Evolutionary conservation across 2,888 invertebrate species (phyloP), one percentile per base, ranked within the genome.

Genomic region (Eubasilissa splendida): DNA sequence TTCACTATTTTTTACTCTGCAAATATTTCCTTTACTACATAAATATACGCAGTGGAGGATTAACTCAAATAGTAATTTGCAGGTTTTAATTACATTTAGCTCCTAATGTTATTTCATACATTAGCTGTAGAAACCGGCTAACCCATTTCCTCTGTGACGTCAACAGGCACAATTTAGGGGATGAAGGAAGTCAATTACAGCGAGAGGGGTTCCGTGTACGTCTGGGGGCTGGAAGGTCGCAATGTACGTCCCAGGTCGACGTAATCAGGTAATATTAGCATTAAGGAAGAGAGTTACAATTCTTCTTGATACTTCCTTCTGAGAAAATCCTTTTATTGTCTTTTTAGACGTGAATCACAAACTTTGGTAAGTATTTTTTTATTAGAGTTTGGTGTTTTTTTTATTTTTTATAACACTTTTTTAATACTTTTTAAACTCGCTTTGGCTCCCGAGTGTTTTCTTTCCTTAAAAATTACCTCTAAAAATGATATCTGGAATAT

Each of bases 61-160:
- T 42, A 42, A 42, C 4, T 42, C 42, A 42, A 42, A 42, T 71
- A 22, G 53, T 22, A 71, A 71, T 71, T 54, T 71, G 71, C 71
- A 71, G 71, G n/a, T 68, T 71, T 68, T 71, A 71, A 71, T 71
- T 71, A 71, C 54, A 71, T 71, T 71, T 9, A 58, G 12, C 71
- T 71, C 54, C 54, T 54, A 71, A 53, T 54, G 54, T 54, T 71
- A 42, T 50, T 68, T 50, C 68, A 68, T 52, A 50, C 68, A 68
- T 68, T 71, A 71, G 71, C 54, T 54, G 42, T 63, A n/a, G 68
- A 68, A 50, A 42, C 68, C 52, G 68, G 68, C 42, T 68, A 68
- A 68, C 68, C 68, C 66, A 66, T 66, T 66, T 66, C 66, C 66
- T 66, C 14, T 14, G 68, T 14, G 50, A 33, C 68, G 68, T 68